phyloP scores from a whole-genome alignment of 2,797 vertebrate species.

The Phrynocephalus forsythii region DNA sequence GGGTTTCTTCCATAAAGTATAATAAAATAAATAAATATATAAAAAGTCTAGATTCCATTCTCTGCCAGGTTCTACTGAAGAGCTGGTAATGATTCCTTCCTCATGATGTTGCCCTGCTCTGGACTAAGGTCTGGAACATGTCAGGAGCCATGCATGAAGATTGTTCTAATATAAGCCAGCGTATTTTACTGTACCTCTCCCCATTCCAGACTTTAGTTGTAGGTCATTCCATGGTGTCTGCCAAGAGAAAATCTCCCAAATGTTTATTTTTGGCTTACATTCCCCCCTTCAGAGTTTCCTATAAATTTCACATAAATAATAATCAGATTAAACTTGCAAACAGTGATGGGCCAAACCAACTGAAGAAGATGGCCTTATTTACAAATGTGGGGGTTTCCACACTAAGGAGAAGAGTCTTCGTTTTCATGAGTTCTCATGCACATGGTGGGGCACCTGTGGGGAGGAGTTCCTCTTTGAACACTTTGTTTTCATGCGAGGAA shows the following conservation, averaged over 20 bases:
- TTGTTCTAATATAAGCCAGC: background rate
- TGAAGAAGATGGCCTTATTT: background rate
- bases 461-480: background rate
- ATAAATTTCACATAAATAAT: background rate
- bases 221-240: background rate
- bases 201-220: no score
- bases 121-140: slow-evolving; percentile 34
- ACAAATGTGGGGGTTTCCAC: background rate
- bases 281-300: background rate
- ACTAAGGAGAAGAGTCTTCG: background rate
- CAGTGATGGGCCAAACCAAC: background rate
- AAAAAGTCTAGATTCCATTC: slow-evolving; percentile 63
- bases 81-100: slow-evolving; percentile 44
- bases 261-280: slow-evolving; percentile 8
- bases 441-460: background rate
- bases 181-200: background rate
- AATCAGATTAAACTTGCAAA: slow-evolving; percentile 37
- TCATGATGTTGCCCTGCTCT: background rate
- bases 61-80: slow-evolving; percentile 61
- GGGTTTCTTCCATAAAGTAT: slow-evolving; percentile 67
- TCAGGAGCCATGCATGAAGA: background rate
- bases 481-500: no score
- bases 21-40: slow-evolving; percentile 66
- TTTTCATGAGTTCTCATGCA: no score
- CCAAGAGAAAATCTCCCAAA: slow-evolving; percentile 3